A percentile compares a stretch with the other conserved stretches of the same genome.
phyloP scores from a whole-genome alignment of 2,888 invertebrate genomes.

The Hybos culiciformis region DNA sequence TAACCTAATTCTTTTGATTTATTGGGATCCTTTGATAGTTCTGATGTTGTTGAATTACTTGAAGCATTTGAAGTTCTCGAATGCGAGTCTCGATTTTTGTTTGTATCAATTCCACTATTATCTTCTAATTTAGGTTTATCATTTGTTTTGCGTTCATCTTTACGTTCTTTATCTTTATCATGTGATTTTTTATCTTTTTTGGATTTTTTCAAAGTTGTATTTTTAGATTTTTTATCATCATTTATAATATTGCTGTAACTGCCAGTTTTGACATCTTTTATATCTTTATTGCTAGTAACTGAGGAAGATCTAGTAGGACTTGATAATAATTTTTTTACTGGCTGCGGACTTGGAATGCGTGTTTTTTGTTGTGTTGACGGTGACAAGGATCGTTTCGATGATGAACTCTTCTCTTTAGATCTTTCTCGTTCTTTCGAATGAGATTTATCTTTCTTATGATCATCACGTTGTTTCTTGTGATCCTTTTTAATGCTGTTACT shows the following conservation, averaged over 20 bases:
- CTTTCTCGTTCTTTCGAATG: slow-evolving; percentile 42
- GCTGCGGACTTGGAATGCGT: slow-evolving; percentile 13
- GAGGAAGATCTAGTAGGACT: slow-evolving; percentile 24
- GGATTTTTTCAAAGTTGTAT: slow-evolving; percentile 33
- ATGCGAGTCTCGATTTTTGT: slow-evolving; percentile 20
- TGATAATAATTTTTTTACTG: neutral
- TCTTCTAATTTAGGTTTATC: slow-evolving; percentile 20
- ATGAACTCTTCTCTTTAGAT: slow-evolving; percentile 38
- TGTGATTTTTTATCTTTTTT: slow-evolving; percentile 48
- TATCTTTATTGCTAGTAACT: slow-evolving; percentile 17
- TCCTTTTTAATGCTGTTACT: slow-evolving; percentile 32
- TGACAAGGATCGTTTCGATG: slow-evolving; percentile 32
- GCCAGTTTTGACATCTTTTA: no score
- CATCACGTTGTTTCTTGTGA: slow-evolving; percentile 38
- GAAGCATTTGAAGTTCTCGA: slow-evolving; percentile 12
- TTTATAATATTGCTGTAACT: slow-evolving; percentile 13
- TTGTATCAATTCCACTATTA: slow-evolving; percentile 6
- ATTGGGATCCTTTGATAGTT: slow-evolving; percentile 16
- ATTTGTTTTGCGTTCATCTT: slow-evolving; percentile 19
- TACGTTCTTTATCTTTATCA: slow-evolving; percentile 47
- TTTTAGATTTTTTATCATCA: slow-evolving; percentile 9
- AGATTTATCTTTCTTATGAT: slow-evolving; percentile 39
- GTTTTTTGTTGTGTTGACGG: slow-evolving; percentile 17
- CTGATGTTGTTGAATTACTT: slow-evolving; percentile 16
- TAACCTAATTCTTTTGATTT: slow-evolving; percentile 11